phyloP scores from a whole-genome alignment of 2,797 vertebrate species.

The Pelochelys cantorii region DNA sequence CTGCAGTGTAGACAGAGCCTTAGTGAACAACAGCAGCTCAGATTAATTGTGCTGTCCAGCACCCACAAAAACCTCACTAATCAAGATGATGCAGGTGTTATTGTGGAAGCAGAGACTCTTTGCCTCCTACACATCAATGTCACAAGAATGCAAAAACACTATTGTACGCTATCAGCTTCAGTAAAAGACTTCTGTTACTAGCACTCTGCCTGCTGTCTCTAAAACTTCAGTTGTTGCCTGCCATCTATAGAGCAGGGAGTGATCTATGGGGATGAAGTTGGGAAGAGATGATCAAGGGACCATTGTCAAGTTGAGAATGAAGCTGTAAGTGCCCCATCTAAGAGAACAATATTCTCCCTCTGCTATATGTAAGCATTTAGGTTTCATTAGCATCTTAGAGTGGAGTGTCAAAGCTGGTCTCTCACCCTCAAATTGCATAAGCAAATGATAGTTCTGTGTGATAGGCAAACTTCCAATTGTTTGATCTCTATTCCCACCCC shows the following conservation, averaged over 20 bases:
- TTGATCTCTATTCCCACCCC: not conserved
- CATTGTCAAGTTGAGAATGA: slow-evolving; percentile 11
- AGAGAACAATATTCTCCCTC: slow-evolving; percentile 30
- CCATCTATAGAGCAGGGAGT: not conserved
- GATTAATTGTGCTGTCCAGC: not conserved
- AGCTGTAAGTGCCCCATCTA: not conserved
- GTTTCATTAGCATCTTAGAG: slow-evolving; percentile 26
- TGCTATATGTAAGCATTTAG: slow-evolving; percentile 28
- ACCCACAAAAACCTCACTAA: not conserved
- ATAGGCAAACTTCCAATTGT: not conserved
- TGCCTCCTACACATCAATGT: not conserved
- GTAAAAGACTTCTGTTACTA: not conserved
- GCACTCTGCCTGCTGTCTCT: not conserved
- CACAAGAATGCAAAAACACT: not conserved
- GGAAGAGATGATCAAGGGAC: not conserved
- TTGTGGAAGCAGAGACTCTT: not conserved
- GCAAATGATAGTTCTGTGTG: not conserved
- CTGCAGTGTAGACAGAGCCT: no score
- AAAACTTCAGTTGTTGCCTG: not conserved
- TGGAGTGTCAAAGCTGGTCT: slow-evolving; percentile 44
- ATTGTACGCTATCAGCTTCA: not conserved
- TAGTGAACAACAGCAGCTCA: not conserved
- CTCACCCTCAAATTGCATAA: slow-evolving; percentile 3
- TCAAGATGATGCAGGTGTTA: not conserved
- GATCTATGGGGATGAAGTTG: not conserved